phyloP scores from a whole-genome alignment of 2,888 invertebrate species.

The Xanthorhoe spadicearia region DNA sequence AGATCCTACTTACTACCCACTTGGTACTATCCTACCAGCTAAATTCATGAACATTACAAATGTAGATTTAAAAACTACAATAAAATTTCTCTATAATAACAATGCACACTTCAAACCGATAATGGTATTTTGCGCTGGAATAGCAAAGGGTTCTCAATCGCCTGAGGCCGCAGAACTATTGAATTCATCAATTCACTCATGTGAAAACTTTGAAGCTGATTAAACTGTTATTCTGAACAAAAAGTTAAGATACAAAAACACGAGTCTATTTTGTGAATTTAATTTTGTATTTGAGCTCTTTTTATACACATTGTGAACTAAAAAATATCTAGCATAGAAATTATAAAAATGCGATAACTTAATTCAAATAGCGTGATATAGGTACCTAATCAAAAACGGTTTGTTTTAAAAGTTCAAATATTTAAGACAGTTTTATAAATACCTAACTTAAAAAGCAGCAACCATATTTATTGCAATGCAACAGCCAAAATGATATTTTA shows the following conservation, averaged over 20 bases:
- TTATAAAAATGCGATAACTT: background rate
- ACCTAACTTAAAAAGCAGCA: background rate
- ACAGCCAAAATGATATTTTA: background rate
- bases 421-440: too few relatives aligned
- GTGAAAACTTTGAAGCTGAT: slow-evolving; percentile 52
- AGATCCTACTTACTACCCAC: too few relatives aligned
- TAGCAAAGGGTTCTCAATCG: slow-evolving; percentile 55
- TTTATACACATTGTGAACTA: background rate
- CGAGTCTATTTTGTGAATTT: slow-evolving; percentile 10
- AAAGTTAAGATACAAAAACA: slow-evolving; percentile 29
- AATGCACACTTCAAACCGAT: slow-evolving; percentile 47
- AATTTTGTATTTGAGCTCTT: background rate
- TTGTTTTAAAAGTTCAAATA: too few relatives aligned
- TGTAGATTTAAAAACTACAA: slow-evolving; percentile 1
- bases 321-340: background rate
- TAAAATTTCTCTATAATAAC: slow-evolving; percentile 7
- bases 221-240: slow-evolving; percentile 28
- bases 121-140: slow-evolving; percentile 58
- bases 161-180: slow-evolving; percentile 58
- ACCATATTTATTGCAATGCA: background rate
- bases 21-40: too few relatives aligned
- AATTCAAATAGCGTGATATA: background rate
- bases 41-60: slow-evolving; percentile 2
- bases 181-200: slow-evolving; percentile 59
- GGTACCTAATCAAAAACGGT: too few relatives aligned